Conservation (phyloP, 2,888 invertebrate genomes). For the Gasteruption jaculator region DNA sequence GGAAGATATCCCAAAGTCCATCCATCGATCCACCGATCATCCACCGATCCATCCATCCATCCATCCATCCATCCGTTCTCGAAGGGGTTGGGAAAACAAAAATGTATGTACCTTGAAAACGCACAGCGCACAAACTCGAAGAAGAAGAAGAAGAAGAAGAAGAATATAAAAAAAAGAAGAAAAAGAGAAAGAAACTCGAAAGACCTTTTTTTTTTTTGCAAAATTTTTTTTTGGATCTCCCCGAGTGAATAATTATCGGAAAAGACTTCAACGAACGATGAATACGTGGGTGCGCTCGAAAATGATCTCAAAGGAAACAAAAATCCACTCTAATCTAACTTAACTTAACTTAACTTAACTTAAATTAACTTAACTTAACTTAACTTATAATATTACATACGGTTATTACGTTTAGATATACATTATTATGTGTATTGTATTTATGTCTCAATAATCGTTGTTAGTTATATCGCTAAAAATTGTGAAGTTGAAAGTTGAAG, state of each 20-base stretch:
- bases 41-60: no score
- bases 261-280: no score
- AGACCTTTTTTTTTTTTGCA: no score
- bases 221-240: no score
- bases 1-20: no score
- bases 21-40: no score
- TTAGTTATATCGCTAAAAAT: constrained; percentile 41
- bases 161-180: no score
- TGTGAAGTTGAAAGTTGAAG: background rate
- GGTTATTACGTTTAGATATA: constrained; percentile 45
- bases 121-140: constrained; percentile 5
- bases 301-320: constrained; percentile 20
- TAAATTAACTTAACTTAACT: constrained; percentile 31
- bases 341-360: no score
- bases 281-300: constrained; percentile 12
- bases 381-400: constrained; percentile 43
- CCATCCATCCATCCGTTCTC: no score
- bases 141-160: constrained; percentile 7
- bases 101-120: constrained; percentile 9
- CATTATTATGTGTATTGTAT: constrained; percentile 46
- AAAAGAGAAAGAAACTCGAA: no score
- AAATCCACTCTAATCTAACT: constrained; percentile 39
- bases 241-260: no score
- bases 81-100: constrained; percentile 7
- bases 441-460: constrained; percentile 49